Base-by-base conservation (phyloP, 2,113 vertebrate species). In the Chaetorhynchus papuensis region DNA sequence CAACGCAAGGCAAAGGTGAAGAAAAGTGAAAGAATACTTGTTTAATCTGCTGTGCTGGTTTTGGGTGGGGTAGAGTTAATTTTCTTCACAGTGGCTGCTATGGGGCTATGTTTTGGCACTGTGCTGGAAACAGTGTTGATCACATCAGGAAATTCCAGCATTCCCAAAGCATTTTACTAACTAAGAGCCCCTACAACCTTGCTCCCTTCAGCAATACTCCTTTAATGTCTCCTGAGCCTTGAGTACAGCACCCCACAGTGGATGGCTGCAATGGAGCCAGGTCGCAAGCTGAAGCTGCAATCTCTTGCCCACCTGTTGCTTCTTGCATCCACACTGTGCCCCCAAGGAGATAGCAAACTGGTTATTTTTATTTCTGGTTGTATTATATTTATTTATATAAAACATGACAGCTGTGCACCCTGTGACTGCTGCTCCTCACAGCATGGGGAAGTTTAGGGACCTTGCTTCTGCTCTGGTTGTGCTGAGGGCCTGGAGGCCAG, bases 171-270 rank as follows among this genome's bases (percentile, higher is more conserved):
- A 1, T 22, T 37, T 80, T 81, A 61, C 15, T 64, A 9, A 41
- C 15, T 54, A 30, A 74, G 84, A 84, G 21, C 7, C 26, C 9
- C n/a, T 44, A 17, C 15, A 79, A 16, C 10, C 6, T 83, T 66
- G 14, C 9, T 56, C 39, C 27, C 28, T 64, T 60, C 30, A 54
- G 15, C 39, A 71, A 11, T 1, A 7, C 3, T 31, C 44, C 41
- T 82, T 30, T 27, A 47, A 57, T 49, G 31, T 30, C 68, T 85
- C 52, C 65, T 87, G 69, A 89, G 52, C 69, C 61, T 94, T 75
- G 77, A 70, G 39, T 71, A 91, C 54, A 94, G 87, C 86, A 93
- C 77, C 92, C 66, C 83, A 72, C 63, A 64, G 90, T 78, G 84
- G 81, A 75, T 42, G 52, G 44, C 53, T 64, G 63, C 54, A 65